Evolutionary conservation across 2,888 invertebrate genomes (phyloP), one percentile per base, ranked within the genome.

Genomic region (Hecatera dysodea): DNA sequence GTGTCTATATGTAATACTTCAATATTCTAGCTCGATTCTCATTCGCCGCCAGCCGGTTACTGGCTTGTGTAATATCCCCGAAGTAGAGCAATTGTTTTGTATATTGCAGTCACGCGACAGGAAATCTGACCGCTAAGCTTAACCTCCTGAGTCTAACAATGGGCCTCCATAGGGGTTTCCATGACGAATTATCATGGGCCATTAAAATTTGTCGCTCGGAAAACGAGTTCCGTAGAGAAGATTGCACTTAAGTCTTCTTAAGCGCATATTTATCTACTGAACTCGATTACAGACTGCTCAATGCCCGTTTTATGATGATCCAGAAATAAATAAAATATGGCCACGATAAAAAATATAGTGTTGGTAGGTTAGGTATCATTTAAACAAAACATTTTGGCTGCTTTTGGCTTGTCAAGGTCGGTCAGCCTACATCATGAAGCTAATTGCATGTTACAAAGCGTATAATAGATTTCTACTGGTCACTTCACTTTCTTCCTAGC

Each of bases 131-230:
- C 53, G 73, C 29, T 65, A 67, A 64, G 79, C 53, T 55, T 70
- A 62, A 46, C 65, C 79, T 72, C 67, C 53, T 39, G 74, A 52
- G 71, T 36, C 11, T 19, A 55, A 79, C 82, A 79, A 82, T 79
- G 29, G 46, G 42, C 52, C 64, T 55, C 67, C 52, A 44, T 33
- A 53, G 78, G 36, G 57, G 29, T 42, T 62, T 64, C 57, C 9
- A 50, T 22, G 22, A 46, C 52, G 39, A 56, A 72, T 48, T 42
- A 61, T 57, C n/a, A 61, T 2, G 27, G 27, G 22, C 19, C 11
- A 29, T 57, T 29, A 24, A 67, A 50, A 50, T 5, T 36, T n/a
- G 19, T 77, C 8, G 56, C n/a, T 5, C 11, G 6, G 12, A 22
- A 71, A 42, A 33, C 7, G 0, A 24, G 19, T 33, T 59, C 19